Evolutionary conservation across 2,113 vertebrate genomes (phyloP).

Genomic region (Ibidorhyncha struthersii): DNA sequence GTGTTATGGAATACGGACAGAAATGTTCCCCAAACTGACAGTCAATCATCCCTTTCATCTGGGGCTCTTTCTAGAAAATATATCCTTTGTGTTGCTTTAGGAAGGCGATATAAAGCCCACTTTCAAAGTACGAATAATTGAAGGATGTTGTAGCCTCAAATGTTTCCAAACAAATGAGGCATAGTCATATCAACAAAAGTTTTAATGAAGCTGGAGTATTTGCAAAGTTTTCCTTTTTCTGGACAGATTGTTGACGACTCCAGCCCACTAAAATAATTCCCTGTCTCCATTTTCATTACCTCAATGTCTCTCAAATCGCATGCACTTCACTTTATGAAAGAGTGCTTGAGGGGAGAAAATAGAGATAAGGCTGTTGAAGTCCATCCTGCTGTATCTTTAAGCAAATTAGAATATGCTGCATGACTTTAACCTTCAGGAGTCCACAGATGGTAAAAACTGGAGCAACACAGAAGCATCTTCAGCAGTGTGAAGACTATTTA

Average conservation of each 20-base stretch:
- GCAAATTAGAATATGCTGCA: background rate
- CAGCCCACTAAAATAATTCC: background rate
- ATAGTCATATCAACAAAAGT: background rate
- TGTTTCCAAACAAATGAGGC: background rate
- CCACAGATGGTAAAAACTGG: background rate
- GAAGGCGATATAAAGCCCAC: background rate
- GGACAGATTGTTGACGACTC: background rate
- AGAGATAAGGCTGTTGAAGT: background rate
- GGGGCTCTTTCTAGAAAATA: background rate
- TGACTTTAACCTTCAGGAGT: background rate
- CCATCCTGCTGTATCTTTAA: background rate
- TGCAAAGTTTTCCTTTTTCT: background rate
- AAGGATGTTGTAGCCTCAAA: background rate
- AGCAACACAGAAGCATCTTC: background rate
- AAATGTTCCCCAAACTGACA: background rate
- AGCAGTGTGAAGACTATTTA: background rate
- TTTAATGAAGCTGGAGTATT: background rate
- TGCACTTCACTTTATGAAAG: background rate
- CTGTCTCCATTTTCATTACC: background rate
- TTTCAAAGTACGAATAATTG: background rate
- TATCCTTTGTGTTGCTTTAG: background rate
- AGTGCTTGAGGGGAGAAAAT: background rate
- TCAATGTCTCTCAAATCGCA: background rate
- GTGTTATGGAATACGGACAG: background rate
- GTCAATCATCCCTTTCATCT: background rate